Percentiles rank a stretch among this genome's conserved stretches.
phyloP scores from a whole-genome alignment of 1,140 invertebrate species.

The Drosophila murphyi region DNA sequence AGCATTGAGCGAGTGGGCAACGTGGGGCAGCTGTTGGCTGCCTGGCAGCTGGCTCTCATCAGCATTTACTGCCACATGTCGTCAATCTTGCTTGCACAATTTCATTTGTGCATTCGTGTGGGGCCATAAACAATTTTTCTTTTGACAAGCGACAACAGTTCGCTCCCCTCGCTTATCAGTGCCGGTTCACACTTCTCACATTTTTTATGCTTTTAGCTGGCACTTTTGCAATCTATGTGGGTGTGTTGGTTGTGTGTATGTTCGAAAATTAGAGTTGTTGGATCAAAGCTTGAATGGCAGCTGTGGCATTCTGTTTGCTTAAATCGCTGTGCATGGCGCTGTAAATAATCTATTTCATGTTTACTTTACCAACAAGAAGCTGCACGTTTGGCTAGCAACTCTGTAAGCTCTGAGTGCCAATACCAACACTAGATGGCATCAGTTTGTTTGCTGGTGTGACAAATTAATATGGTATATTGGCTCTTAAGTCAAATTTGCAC shows the following conservation, averaged over 20 bases:
- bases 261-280: not conserved
- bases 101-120: constrained; percentile 58
- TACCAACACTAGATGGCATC: constrained; percentile 40
- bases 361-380: constrained; percentile 50
- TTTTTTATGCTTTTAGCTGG: constrained; percentile 20
- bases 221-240: not conserved
- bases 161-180: constrained; percentile 52
- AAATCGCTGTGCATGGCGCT: constrained; percentile 73
- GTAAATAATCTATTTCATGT: constrained; percentile 78
- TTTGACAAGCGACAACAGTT: constrained; percentile 44
- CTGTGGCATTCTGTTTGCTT: constrained; percentile 49
- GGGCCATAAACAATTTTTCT: constrained; percentile 49
- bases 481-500: constrained; percentile 53
- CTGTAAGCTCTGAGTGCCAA: constrained; percentile 34
- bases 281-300: constrained; percentile 30
- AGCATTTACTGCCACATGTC: constrained; percentile 37
- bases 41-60: constrained; percentile 18
- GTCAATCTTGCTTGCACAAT: constrained; percentile 55
- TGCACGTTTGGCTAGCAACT: constrained; percentile 27
- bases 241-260: not conserved
- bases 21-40: constrained; percentile 1
- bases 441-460: constrained; percentile 44
- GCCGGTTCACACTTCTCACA: constrained; percentile 50
- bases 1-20: no score
- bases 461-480: constrained; percentile 62